Percentiles rank a stretch among this genome's conserved stretches.
Conservation (phyloP, 2,797 vertebrate species). For the Phaenicophaeus curvirostris region DNA sequence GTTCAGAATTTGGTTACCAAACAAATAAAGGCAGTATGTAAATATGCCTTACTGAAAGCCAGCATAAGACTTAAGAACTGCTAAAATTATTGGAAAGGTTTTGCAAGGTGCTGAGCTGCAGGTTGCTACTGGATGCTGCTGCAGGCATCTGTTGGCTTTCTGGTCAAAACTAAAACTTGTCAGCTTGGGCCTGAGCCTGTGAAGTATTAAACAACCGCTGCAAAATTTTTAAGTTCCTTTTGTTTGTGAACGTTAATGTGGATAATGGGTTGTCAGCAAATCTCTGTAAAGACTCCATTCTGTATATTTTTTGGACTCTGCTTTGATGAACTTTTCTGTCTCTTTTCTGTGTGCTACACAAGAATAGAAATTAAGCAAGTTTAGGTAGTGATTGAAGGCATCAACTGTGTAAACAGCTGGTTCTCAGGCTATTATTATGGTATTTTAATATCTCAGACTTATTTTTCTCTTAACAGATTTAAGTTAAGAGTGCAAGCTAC, state of each 20-base stretch:
- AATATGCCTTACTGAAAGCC: background rate
- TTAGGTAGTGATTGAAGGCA: background rate
- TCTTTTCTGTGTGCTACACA: background rate
- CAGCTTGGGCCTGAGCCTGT: background rate
- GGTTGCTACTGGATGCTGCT: background rate
- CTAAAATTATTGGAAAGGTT: background rate
- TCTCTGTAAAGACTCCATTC: background rate
- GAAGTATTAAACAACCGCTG: background rate
- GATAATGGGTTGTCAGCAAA: background rate
- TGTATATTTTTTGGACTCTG: background rate
- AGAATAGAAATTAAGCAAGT: background rate
- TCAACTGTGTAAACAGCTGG: background rate
- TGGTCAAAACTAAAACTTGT: background rate
- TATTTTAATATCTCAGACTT: background rate
- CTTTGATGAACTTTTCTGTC: background rate
- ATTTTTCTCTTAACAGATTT: background rate
- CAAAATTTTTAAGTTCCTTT: background rate
- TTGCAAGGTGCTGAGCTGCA: background rate
- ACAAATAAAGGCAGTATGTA: background rate
- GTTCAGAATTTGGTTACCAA: slow-evolving; percentile 1
- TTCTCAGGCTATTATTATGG: background rate
- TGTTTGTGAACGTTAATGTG: background rate
- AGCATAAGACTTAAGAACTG: background rate
- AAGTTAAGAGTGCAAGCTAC: background rate
- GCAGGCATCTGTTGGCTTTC: background rate